These are phyloP conservation scores for Orchesella cincta DNA, from an alignment of 1,140 invertebrate genomes.

Conservation along the genomic window DNA sequence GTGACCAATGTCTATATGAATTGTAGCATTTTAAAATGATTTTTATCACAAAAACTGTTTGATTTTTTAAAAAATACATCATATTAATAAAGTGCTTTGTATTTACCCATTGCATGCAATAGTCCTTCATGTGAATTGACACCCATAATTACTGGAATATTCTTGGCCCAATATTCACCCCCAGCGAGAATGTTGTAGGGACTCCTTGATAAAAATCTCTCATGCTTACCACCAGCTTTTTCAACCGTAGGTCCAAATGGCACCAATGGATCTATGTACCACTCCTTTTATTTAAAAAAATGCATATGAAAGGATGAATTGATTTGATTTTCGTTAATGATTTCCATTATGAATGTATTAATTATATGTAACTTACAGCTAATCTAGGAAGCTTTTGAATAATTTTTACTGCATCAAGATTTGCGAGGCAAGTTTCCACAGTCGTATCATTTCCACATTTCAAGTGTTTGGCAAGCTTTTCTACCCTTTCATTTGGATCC, in stretches of 20 bases:
- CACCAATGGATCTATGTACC: conserved; percentile 8
- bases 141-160: conserved; percentile 1
- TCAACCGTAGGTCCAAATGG: neutral
- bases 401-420: neutral
- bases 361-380: neutral
- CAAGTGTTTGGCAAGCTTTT: neutral
- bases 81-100: neutral
- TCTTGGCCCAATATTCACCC: neutral
- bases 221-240: neutral
- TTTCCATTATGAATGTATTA: no score
- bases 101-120: neutral
- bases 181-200: neutral
- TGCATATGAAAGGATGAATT: neutral
- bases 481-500: neutral
- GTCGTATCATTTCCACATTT: neutral
- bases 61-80: neutral
- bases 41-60: neutral
- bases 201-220: neutral
- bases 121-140: conserved; percentile 24
- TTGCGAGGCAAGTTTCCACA: neutral
- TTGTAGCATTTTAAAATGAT: neutral
- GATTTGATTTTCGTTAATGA: neutral
- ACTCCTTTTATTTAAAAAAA: conserved; percentile 1
- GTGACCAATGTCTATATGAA: neutral
- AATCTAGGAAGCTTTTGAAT: neutral